Conservation (phyloP, 2,888 invertebrate genomes). For the Balanococcus diminutus region DNA sequence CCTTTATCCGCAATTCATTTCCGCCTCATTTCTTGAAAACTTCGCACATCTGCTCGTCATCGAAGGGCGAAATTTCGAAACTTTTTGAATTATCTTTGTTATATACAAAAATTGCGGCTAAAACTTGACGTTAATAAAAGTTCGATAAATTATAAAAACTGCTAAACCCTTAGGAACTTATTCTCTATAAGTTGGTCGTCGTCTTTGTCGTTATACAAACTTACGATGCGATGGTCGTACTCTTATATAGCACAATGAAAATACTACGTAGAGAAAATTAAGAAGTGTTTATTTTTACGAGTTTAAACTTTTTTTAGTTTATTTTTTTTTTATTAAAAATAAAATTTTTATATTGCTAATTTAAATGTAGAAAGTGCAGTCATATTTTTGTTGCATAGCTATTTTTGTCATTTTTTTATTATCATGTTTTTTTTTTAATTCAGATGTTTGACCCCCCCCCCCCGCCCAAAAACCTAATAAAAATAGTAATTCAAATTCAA, state of each 20-base stretch:
- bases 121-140: background rate
- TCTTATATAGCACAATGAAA: background rate
- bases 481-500: too few species aligned
- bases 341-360: too few species aligned
- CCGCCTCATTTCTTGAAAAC: background rate
- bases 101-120: background rate
- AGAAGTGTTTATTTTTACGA: conserved; percentile 16
- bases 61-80: background rate
- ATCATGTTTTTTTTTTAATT: too few species aligned
- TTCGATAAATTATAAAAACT: conserved; percentile 23
- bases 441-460: too few species aligned
- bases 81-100: background rate
- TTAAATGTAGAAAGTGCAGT: too few species aligned
- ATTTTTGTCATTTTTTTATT: too few species aligned
- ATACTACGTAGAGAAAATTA: background rate
- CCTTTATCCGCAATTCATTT: background rate
- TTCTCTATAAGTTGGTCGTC: background rate
- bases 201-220: background rate
- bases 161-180: background rate
- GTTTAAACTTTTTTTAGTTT: too few species aligned
- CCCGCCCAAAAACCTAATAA: too few species aligned
- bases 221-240: background rate
- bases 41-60: background rate
- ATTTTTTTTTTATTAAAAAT: too few species aligned
- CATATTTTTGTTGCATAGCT: too few species aligned